A percentile compares a stretch with the other conserved stretches of the same genome.
Conservation (phyloP, 2,888 invertebrate genomes). For the Drosophila buzzatii region DNA sequence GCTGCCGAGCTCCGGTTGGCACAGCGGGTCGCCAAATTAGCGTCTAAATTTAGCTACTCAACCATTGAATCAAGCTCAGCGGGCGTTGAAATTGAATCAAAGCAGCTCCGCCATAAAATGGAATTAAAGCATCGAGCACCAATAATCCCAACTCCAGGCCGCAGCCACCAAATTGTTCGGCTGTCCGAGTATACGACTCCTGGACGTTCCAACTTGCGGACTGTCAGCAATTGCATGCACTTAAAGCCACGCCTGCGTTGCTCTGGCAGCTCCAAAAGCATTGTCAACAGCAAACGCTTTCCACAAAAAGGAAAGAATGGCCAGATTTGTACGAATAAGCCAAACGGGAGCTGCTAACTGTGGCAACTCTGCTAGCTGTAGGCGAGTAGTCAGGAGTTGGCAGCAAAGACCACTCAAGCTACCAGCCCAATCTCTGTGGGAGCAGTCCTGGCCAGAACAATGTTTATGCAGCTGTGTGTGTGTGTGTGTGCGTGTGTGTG, state of each 20-base stretch:
- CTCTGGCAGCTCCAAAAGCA: constrained; percentile 8
- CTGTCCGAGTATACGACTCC: not conserved
- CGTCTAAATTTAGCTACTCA: constrained; percentile 73
- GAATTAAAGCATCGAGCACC: constrained; percentile 14
- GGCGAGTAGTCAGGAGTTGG: constrained; percentile 10
- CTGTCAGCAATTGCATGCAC: constrained; percentile 15
- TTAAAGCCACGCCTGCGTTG: constrained; percentile 4
- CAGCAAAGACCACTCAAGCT: constrained; percentile 31
- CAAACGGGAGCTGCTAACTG: constrained; percentile 23
- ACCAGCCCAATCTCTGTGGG: constrained; percentile 30
- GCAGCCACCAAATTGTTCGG: not conserved
- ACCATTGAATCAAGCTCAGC: constrained; percentile 51
- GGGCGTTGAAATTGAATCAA: constrained; percentile 39
- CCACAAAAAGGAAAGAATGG: not conserved
- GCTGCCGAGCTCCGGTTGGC: constrained; percentile 41
- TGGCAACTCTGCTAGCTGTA: constrained; percentile 9
- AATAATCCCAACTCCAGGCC: constrained; percentile 16
- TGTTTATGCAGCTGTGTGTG: constrained; percentile 22
- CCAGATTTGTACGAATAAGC: constrained; percentile 1
- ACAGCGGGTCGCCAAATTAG: constrained; percentile 69
- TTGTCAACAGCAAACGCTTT: constrained; percentile 27
- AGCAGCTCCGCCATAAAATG: constrained; percentile 20
- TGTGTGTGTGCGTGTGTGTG: constrained; percentile 3
- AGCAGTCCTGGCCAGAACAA: constrained; percentile 32
- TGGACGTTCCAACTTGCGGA: too few relatives aligned